Conservation (phyloP, 2,888 invertebrate genomes). For the Trichogramma evanescens region DNA sequence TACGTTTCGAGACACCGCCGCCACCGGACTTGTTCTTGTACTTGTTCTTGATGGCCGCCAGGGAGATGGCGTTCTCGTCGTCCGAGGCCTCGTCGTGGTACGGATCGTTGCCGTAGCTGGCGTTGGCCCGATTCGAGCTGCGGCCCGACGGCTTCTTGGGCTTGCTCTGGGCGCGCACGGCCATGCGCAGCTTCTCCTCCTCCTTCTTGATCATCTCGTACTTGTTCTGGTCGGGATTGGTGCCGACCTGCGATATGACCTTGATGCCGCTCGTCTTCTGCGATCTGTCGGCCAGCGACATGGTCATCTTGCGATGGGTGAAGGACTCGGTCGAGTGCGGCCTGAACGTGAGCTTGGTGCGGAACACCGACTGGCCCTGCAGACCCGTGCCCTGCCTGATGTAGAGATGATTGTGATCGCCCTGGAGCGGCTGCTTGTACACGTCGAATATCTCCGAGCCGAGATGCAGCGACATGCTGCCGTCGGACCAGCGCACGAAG, state of each 20-base stretch:
- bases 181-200: slow-evolving; percentile 88
- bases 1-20: slow-evolving; percentile 45
- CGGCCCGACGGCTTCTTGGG: slow-evolving; percentile 50
- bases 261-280: slow-evolving; percentile 92
- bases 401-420: slow-evolving; percentile 96
- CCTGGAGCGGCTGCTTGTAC: slow-evolving; percentile 85
- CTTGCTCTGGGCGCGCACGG: slow-evolving; percentile 66
- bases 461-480: slow-evolving; percentile 91
- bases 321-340: slow-evolving; percentile 98
- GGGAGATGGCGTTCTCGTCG: slow-evolving; percentile 85
- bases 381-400: slow-evolving; percentile 96
- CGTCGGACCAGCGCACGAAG: slow-evolving; percentile 96
- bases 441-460: slow-evolving; percentile 98
- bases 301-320: slow-evolving; percentile 97
- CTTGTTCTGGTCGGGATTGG: slow-evolving; percentile 90
- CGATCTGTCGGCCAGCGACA: slow-evolving; percentile 91
- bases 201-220: slow-evolving; percentile 93
- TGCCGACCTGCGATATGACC: slow-evolving; percentile 87
- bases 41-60: slow-evolving; percentile 90
- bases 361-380: slow-evolving; percentile 95
- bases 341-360: slow-evolving; percentile 92
- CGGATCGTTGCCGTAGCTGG: slow-evolving; percentile 48
- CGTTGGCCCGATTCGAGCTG: slow-evolving; percentile 45
- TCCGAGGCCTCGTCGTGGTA: slow-evolving; percentile 80
- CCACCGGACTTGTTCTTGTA: slow-evolving; percentile 64